Percentiles rank a stretch among this genome's conserved stretches.
phyloP scores from a whole-genome alignment of 2,888 invertebrate genomes.

The Cancer borealis region DNA sequence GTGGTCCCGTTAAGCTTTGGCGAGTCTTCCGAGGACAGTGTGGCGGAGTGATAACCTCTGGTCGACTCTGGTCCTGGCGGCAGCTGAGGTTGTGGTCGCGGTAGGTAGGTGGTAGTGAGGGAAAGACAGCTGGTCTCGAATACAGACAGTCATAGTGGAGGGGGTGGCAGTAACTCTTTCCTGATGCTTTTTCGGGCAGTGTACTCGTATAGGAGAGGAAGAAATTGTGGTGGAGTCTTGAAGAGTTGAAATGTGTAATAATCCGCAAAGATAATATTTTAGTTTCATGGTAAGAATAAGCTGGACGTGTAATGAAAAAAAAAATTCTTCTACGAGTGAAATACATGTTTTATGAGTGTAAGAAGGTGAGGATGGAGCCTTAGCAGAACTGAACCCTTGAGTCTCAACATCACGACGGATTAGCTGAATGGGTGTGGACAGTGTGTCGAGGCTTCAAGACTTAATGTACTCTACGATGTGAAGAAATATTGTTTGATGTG shows the following conservation, averaged over 20 bases:
- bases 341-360: background rate
- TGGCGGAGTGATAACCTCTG: slow-evolving; percentile 1
- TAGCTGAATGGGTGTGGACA: background rate
- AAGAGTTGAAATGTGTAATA: background rate
- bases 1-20: background rate
- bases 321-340: background rate
- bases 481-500: background rate
- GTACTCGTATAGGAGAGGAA: background rate
- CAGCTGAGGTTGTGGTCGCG: slow-evolving; percentile 18
- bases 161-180: background rate
- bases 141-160: slow-evolving; percentile 33
- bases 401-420: background rate
- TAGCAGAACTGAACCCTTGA: background rate
- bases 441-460: background rate
- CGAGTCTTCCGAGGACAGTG: background rate
- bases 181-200: background rate
- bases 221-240: background rate
- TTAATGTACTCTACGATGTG: background rate
- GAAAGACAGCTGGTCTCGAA: slow-evolving; percentile 14
- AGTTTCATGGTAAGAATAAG: background rate
- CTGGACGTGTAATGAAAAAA: background rate
- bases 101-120: background rate
- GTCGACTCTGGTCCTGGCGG: background rate
- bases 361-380: background rate
- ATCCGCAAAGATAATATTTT: background rate